Base-by-base conservation (phyloP, 37 sponge, comb jelly and placozoan species). In the Crambe crambe region DNA sequence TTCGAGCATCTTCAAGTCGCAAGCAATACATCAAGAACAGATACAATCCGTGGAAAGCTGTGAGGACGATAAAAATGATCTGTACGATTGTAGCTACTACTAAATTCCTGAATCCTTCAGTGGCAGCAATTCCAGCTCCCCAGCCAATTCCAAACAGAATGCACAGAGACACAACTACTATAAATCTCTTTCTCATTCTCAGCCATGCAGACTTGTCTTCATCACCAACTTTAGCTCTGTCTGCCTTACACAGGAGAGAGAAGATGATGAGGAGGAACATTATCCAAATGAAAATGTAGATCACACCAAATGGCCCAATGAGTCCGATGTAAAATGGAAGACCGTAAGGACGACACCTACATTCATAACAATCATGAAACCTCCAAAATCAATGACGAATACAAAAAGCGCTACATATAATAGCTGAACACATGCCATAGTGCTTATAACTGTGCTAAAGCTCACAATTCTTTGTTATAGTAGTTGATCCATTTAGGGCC, bases 11-110 rank as follows among this genome's bases (percentile, higher is more conserved):
- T 43, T 63, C 38, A 6, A 69, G 56, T 5, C 85, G 76, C 26
- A 77, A n/a, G 42, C 70, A 68, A 22, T 84, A 66, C 61, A 84
- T n/a, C 20, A 42, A 23, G 72, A 84, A 84, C 9, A 84, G 44
- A 42, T 69, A 32, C 10, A 84, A 32, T 56, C 85, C 85, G 22
- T 69, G 85, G 23, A 76, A 76, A 0, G 56, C 68, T 26, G 72
- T 77, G 42, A 76, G 27, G 21, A 84, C 3, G 59, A 75, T 74
- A 72, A 84, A 84, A 41, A 77, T 12, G 37, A 51, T 47, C 56
- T 76, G 68, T 34, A 76, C 41, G 18, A 47, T 20, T 17, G 35
- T 37, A 9, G 70, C 38, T 23, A 77, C 44, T 3, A 30, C 15
- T 2, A 6, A 30, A 21, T 23, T 41, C 9, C 3, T 6, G 27